Base-by-base conservation (phyloP, 2,797 vertebrate genomes). In the Eremophila alpestris region DNA sequence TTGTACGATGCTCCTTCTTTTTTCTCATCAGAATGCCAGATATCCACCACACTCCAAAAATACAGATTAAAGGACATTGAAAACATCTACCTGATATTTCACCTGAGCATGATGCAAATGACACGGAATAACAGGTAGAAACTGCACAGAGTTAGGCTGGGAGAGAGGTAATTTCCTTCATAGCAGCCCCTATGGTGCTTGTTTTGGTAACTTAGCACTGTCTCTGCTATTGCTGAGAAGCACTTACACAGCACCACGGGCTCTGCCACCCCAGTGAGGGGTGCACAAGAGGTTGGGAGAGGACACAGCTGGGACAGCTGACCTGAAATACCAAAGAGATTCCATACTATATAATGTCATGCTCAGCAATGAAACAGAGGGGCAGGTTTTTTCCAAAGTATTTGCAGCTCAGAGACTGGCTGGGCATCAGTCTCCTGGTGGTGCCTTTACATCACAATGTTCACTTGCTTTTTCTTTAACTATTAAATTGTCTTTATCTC, bases 301-400 rank as follows among this genome's bases (percentile, higher is more conserved):
- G 86, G 94, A 94, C 89, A 90, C 77, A 94, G 93, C 89, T 95
- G 89, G 93, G 94, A 95, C 94, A 94, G 94, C 83, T 94, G 94
- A 95, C 94, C 86, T 92, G 86, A 92, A 93, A 96, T 95, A 78
- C 83, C 83, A 13, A 9, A 77, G 51, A 64, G 23, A 93, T 92
- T 90, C 93, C 91, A 71, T 34, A 21, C 46, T 9, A 54, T 34
- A 27, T 2, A 60, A 54, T 78, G 80, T 41, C 80, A 65, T 32
- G 16, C 52, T 59, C 52, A 54, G 67, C 73, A 78, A 41, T 77
- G 41, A 86, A 81, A 75, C 20, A 0, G 21, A 78, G 30, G 20
- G 17, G 5, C 11, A 65, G 27, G 0, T 54, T 92, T 59, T 83
- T 79, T 54, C 65, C 17, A 1, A 93, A 89, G 54, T 40, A 68